Conservation (phyloP, 1,140 invertebrate genomes). For the Brachionus rubens region DNA sequence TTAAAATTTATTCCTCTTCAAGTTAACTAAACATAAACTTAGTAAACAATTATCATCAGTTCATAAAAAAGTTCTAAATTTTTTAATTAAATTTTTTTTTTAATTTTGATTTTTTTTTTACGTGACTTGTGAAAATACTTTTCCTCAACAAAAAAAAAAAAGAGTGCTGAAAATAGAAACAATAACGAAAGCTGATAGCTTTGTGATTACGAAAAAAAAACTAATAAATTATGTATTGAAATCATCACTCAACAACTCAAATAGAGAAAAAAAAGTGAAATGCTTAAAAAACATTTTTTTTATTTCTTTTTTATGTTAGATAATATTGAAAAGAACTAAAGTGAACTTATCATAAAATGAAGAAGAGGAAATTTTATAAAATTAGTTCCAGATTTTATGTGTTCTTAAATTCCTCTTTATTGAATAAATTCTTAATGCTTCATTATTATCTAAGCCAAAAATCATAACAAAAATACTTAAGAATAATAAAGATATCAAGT, state of each 20-base stretch:
- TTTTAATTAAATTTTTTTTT: background rate
- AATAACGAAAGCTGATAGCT: background rate
- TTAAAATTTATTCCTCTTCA: too few relatives aligned
- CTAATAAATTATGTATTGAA: constrained; percentile 43
- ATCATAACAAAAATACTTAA: background rate
- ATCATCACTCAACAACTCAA: background rate
- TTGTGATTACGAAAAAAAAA: background rate
- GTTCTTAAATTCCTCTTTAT: background rate
- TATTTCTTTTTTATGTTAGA: too few relatives aligned
- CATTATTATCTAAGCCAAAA: background rate
- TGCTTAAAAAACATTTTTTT: background rate
- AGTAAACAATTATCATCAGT: background rate
- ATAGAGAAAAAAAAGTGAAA: background rate
- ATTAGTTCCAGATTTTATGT: background rate
- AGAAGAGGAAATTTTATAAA: too few relatives aligned
- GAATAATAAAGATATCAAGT: too few relatives aligned
- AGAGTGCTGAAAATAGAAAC: too few relatives aligned
- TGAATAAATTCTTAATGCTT: background rate
- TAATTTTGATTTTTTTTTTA: background rate
- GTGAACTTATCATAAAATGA: too few relatives aligned
- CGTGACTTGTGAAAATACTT: background rate
- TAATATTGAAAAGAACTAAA: too few relatives aligned
- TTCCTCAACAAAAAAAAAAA: background rate
- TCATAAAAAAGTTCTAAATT: background rate
- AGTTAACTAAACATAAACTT: background rate